Base-by-base conservation (phyloP, 2,888 invertebrate species). In the Macrophya annulata region DNA sequence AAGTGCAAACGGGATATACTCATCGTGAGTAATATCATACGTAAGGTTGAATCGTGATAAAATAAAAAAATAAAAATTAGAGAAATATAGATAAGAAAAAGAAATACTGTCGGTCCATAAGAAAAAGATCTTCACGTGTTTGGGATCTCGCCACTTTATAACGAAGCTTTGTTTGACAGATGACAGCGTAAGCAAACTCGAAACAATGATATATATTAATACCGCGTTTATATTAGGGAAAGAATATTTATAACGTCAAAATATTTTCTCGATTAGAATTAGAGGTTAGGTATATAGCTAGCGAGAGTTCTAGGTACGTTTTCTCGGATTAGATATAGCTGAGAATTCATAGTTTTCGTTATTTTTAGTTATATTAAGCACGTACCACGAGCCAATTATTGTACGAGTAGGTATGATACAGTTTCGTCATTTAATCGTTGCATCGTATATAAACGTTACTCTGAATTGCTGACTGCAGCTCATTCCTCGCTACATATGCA, bases 161-260 rank as follows among this genome's bases (percentile, higher is more conserved):
- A 82, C 85, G 79, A 68, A 68, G 82, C 62, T 81, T 85, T 85
- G 85, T 85, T 85, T 85, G 85, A 81, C 85, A 82, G 51, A 43
- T 37, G 55, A 82, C 21, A 81, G 85, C 82, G 81, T 85, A 85
- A 85, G 85, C 85, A 85, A 85, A 85, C 79, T 31, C 21, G 72
- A 21, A 82, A 82, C 85, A 85, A 85, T 71, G 85, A 85, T 81
- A 81, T 85, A 85, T 85, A n/a, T n/a, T n/a, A 48, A 51, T n/a
- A 62, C 45, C 51, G 21, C 25, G 85, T 85, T 85, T 82, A 55
- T 51, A 71, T 45, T 68, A 81, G 45, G 71, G 40, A 83, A 81
- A 59, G 59, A 62, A 62, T 72, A 85, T 85, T 85, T 55, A 85
- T 85, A 71, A 79, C 77, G 77, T 68, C 77, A 79, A 65, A 85